A percentile compares a stretch with the other conserved stretches of the same genome.
Evolutionary conservation across 2,888 invertebrate genomes (phyloP).

Genomic region (Drosophila fungiperda): DNA sequence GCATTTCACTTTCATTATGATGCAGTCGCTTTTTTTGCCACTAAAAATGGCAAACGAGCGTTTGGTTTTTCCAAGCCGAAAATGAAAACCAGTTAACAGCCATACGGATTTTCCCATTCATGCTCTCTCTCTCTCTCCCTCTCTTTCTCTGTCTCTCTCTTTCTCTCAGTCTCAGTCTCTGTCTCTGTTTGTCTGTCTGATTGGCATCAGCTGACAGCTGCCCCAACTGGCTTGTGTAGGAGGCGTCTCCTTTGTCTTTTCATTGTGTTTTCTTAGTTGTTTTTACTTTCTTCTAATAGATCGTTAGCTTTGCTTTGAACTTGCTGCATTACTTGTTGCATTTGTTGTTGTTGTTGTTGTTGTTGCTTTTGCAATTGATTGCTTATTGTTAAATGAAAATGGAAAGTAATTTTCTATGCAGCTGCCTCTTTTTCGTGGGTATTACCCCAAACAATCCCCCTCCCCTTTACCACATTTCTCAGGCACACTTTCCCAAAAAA

Average conservation of each 20-base stretch:
- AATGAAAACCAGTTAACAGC: constrained; percentile 75
- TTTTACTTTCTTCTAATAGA: constrained; percentile 81
- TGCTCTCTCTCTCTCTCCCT: constrained; percentile 12
- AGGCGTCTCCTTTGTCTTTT: constrained; percentile 59
- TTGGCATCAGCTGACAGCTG: constrained; percentile 77
- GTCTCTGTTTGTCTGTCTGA: constrained; percentile 37
- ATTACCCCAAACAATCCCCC: constrained; percentile 11
- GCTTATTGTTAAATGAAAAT: constrained; percentile 80
- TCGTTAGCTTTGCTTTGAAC: constrained; percentile 79
- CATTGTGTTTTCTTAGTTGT: constrained; percentile 64
- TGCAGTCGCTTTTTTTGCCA: constrained; percentile 79
- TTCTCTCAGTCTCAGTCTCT: constrained; percentile 5
- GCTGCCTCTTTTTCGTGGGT: constrained; percentile 52
- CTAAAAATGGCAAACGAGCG: constrained; percentile 79
- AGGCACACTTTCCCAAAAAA: constrained; percentile 45
- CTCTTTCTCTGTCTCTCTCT: constrained; percentile 1
- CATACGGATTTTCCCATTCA: constrained; percentile 65
- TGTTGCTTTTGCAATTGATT: constrained; percentile 65
- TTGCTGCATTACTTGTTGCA: constrained; percentile 41
- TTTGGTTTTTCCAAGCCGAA: constrained; percentile 77
- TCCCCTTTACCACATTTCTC: neutral
- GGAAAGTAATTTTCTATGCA: constrained; percentile 76
- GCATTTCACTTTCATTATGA: constrained; percentile 83
- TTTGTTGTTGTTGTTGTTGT: constrained; percentile 27
- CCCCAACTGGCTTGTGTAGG: constrained; percentile 65